Percentiles rank a stretch among this genome's conserved stretches.
phyloP scores from a whole-genome alignment of 35 echinoderm and acorn worm species.

The Ophiothrix spiculata region DNA sequence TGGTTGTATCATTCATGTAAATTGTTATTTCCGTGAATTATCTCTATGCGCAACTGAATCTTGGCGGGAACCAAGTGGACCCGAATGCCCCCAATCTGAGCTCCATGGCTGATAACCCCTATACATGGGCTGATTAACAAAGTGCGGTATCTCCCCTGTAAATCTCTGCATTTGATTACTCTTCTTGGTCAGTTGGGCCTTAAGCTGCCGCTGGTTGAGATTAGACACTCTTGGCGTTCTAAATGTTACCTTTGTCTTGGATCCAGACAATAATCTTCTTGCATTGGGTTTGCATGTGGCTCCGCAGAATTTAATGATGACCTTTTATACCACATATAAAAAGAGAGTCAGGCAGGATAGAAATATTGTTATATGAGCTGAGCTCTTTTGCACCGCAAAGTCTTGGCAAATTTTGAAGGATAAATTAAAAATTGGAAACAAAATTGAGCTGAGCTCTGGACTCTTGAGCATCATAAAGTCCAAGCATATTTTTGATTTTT shows the following conservation, averaged over 20 bases:
- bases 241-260: constrained; percentile 7
- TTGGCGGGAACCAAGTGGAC: no score
- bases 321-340: background rate
- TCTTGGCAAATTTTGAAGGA: background rate
- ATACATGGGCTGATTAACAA: no score
- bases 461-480: no score
- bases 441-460: no score
- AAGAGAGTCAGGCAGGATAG: background rate
- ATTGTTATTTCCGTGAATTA: no score
- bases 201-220: background rate
- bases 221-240: background rate
- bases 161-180: no score
- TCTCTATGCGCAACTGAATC: no score
- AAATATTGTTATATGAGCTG: background rate
- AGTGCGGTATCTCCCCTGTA: no score
- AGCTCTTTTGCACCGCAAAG: background rate
- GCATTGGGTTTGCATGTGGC: constrained; percentile 11
- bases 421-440: background rate
- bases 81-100: no score
- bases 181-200: constrained; percentile 4
- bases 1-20: no score
- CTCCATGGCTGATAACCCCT: no score
- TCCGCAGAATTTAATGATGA: background rate
- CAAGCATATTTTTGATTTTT: no score
- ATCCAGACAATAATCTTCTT: constrained; percentile 13